A percentile compares a stretch with the other conserved stretches of the same genome.
These are phyloP conservation scores for Ictidomys tridecemlineatus DNA, from an alignment of 2,113 vertebrate genomes.

Conservation along the genomic window DNA sequence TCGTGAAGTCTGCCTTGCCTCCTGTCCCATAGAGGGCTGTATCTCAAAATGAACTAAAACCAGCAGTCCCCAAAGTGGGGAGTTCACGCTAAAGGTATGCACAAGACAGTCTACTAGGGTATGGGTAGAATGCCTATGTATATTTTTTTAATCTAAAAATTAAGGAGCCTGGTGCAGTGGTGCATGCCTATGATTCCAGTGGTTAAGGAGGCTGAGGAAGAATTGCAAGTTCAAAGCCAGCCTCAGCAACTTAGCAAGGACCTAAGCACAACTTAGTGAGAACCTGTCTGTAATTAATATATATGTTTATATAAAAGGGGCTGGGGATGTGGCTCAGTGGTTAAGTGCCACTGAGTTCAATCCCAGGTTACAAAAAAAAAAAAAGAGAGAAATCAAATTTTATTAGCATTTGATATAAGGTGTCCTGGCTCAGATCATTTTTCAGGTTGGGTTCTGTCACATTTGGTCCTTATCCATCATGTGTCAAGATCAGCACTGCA, in stretches of 20 bases:
- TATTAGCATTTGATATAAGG: not conserved
- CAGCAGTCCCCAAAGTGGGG: not conserved
- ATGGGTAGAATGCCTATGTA: not conserved
- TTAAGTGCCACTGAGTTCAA: too few relatives aligned
- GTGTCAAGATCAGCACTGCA: not conserved
- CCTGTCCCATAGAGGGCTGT: not conserved
- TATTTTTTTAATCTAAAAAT: not conserved
- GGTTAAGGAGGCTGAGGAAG: too few relatives aligned
- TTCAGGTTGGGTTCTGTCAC: not conserved
- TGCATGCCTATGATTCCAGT: too few relatives aligned
- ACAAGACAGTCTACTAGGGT: not conserved
- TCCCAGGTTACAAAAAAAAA: too few relatives aligned
- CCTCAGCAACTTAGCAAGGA: too few relatives aligned
- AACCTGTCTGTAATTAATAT: too few relatives aligned
- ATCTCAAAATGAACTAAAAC: constrained; percentile 35
- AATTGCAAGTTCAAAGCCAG: too few relatives aligned
- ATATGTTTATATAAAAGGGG: too few relatives aligned
- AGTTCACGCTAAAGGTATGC: not conserved
- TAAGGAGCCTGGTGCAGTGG: not conserved
- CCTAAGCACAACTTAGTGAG: too few relatives aligned
- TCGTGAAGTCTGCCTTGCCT: not conserved
- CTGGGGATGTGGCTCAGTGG: too few relatives aligned
- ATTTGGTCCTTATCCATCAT: not conserved
- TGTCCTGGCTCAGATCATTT: not conserved
- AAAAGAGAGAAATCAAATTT: not conserved